Conservation (phyloP, 2,113 vertebrate species). For the Pungitius pungitius region DNA sequence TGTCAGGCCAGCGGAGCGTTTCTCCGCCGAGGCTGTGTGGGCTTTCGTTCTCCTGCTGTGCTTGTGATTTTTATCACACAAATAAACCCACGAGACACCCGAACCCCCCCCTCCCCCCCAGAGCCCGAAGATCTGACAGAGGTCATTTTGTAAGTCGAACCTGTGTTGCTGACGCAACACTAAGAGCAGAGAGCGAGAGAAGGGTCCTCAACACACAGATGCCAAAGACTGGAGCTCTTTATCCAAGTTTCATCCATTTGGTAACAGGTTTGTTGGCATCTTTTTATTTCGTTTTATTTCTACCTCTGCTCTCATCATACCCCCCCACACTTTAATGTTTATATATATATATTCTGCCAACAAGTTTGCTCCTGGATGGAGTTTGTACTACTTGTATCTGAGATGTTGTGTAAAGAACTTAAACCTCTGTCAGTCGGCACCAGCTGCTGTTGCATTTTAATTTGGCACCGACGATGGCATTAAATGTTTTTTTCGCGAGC, state of each 20-base stretch:
- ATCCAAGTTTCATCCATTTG: too few relatives aligned
- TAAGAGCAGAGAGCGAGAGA: not conserved
- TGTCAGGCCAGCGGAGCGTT: slow-evolving; percentile 59
- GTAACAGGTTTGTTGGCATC: too few relatives aligned
- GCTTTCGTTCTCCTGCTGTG: slow-evolving; percentile 68
- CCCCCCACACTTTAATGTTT: too few relatives aligned
- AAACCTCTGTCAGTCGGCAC: slow-evolving; percentile 45
- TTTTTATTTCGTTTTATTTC: too few relatives aligned
- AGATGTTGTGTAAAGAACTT: slow-evolving; percentile 30
- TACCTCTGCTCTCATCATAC: too few relatives aligned
- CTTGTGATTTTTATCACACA: slow-evolving; percentile 62
- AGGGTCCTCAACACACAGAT: slow-evolving; percentile 30
- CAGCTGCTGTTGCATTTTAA: slow-evolving; percentile 62
- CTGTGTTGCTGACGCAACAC: slow-evolving; percentile 55
- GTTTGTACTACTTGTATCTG: slow-evolving; percentile 30
- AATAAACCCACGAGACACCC: slow-evolving; percentile 60
- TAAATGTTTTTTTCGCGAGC: slow-evolving; percentile 56
- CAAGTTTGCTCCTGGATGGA: slow-evolving; percentile 13
- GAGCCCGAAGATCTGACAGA: slow-evolving; percentile 60
- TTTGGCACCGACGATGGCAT: slow-evolving; percentile 56
- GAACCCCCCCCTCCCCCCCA: slow-evolving; percentile 41
- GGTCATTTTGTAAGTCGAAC: slow-evolving; percentile 52
- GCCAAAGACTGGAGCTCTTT: too few relatives aligned
- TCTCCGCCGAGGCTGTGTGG: slow-evolving; percentile 40
- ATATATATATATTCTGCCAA: not conserved